These are phyloP conservation scores for Meteorus cinctellus DNA, from an alignment of 2,888 invertebrate genomes.

Conservation along the genomic window DNA sequence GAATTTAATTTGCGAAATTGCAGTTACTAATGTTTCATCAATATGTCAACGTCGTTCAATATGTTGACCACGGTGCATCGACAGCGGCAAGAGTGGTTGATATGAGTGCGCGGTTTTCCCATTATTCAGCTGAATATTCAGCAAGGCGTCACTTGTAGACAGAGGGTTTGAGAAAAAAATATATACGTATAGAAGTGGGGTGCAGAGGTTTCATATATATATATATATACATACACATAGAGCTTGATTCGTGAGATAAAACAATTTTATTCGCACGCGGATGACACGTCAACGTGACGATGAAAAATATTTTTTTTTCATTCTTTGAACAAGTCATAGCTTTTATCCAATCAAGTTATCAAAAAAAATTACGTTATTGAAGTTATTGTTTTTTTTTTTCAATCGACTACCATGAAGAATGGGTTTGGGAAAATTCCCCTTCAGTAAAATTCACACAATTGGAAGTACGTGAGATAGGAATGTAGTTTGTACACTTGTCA, in stretches of 20 bases:
- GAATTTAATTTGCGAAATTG: constrained; percentile 19
- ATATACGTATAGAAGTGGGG: neutral
- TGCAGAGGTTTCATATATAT: neutral
- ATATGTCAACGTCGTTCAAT: constrained; percentile 24
- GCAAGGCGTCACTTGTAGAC: neutral
- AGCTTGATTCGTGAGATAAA: constrained; percentile 10
- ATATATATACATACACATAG: neutral
- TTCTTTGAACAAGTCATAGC: neutral
- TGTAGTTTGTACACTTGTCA: too few species aligned
- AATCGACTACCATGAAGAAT: too few species aligned
- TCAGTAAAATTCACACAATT: too few species aligned
- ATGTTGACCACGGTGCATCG: constrained; percentile 9
- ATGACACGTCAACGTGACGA: neutral
- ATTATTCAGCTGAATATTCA: constrained; percentile 1
- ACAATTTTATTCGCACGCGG: constrained; percentile 15
- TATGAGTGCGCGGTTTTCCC: neutral
- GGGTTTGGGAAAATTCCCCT: too few species aligned
- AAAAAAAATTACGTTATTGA: neutral
- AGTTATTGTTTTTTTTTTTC: too few species aligned
- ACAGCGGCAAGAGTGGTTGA: neutral
- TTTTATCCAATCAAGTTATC: neutral
- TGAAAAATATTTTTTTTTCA: constrained; percentile 1
- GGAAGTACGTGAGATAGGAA: too few species aligned
- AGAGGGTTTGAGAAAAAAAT: neutral
- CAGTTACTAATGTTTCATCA: constrained; percentile 16